Base-by-base conservation (phyloP, 2,113 vertebrate species). In the Anoura caudifer region DNA sequence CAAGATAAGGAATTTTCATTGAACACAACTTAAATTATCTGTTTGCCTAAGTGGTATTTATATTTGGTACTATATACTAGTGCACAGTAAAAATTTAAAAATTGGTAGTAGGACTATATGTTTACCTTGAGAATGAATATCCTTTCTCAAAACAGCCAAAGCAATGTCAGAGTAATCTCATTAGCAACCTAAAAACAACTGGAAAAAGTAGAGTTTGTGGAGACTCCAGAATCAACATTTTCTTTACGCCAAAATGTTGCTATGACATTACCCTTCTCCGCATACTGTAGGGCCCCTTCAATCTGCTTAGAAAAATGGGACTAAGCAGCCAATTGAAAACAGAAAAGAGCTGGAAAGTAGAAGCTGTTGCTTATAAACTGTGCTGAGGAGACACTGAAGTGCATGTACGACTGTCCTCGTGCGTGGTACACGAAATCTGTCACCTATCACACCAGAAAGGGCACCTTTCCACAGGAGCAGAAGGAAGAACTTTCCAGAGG, bases 51-150 rank as follows among this genome's bases (percentile, higher is more conserved):
- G 28, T 91, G 52, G 4, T 54, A 47, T 54, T 92, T 96, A 10
- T 41, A 43, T 85, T 91, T 90, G n/a, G n/a, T n/a, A 47, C 19
- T 79, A 22, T 45, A 47, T 50, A 10, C 47, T 52, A 67, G 16
- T 83, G 92, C 17, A 70, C 20, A 59, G 50, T 31, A 90, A 93
- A 94, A 33, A 28, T 69, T 47, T 72, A 45, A 70, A 90, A 63
- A 67, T 45, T 59, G 63, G 26, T 63, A 36, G 16, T 45, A 47
- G 41, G 22, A 86, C 7, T 31, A 20, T 73, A n/a, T 72, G 76
- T 90, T 92, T 67, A 91, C 73, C 63, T 83, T 65, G 41, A 89
- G 45, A 90, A 83, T 96, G 54, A 89, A 83, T 73, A 88, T 54
- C n/a, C 16, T 89, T 79, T 79, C 14, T 65, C 33, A 73, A 36